A percentile compares a stretch with the other conserved stretches of the same genome.
phyloP scores from a whole-genome alignment of 2,113 vertebrate species.

The Jaculus jaculus region DNA sequence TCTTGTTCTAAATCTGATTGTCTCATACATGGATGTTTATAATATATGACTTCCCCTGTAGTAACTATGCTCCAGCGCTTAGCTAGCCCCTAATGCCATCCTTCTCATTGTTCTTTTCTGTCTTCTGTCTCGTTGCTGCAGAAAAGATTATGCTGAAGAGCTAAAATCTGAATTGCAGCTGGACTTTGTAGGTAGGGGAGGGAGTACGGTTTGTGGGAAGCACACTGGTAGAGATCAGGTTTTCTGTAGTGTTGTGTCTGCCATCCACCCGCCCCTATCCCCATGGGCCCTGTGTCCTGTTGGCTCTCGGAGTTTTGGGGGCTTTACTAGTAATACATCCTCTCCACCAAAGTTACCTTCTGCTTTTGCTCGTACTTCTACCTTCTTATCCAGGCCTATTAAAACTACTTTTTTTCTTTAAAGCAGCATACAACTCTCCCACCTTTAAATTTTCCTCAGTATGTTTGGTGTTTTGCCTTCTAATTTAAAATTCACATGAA shows the following conservation, averaged over 20 bases:
- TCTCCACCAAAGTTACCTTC: background rate
- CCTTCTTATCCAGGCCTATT: background rate
- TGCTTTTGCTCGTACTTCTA: background rate
- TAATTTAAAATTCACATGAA: conserved; percentile 1
- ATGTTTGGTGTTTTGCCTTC: background rate
- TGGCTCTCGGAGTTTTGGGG: background rate
- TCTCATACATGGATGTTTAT: background rate
- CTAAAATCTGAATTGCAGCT: background rate
- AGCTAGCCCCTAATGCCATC: background rate
- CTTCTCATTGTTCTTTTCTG: background rate
- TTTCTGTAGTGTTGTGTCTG: background rate
- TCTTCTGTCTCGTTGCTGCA: background rate
- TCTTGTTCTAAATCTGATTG: background rate
- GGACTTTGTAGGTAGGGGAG: background rate
- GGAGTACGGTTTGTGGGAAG: background rate
- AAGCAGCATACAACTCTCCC: background rate
- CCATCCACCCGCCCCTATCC: background rate
- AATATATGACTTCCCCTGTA: background rate
- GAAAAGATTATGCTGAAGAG: background rate
- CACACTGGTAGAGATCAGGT: background rate
- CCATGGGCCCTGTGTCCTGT: background rate
- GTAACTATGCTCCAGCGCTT: background rate
- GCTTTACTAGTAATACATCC: no score
- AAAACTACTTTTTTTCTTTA: background rate
- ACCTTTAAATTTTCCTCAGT: background rate